Evolutionary conservation across 2,888 invertebrate species (phyloP), one percentile per base, ranked within the genome.

Genomic region (Protophormia terraenovae): DNA sequence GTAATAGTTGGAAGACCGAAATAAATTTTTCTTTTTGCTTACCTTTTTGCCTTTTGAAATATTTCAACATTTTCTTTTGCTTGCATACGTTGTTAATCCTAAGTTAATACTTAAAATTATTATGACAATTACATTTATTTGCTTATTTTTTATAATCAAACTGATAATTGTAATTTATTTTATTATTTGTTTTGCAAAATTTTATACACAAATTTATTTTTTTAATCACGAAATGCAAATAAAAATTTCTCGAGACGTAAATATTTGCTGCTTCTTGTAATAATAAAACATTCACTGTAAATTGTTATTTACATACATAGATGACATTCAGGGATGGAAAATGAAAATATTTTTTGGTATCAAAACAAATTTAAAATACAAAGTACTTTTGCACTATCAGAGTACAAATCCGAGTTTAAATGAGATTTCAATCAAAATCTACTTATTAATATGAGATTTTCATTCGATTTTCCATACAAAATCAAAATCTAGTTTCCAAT

Each of bases 21-120:
- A 29, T 19, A 19, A 14, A 35, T 5, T 1, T 60, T n/a, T n/a
- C n/a, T n/a, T 47, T 35, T 14, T 69, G 71, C 89, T 89, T 88
- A 91, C 91, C 89, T 82, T 89, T 89, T 84, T 90, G 91, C 87
- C 89, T 89, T 72, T 89, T 91, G 35, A 91, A 90, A 87, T 91
- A 91, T 84, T 90, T 91, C 24, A 91, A 82, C 91, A 91, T 91
- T 71, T 76, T 73, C 53, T 27, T n/a, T n/a, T 29, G 19, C 71
- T 45, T 76, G 41, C 62, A 78, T 73, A 64, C 72, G 84, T 73
- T 71, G 47, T 72, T 32, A 29, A 45, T 53, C 4, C 14, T 29
- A 50, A 27, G 67, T 67, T 64, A 16, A 27, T 58, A 16, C 16
- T 16, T 45, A 12, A 6, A 22, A 4, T 50, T 16, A 2, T 24